Base-by-base conservation (phyloP, 2,113 vertebrate species). In the Chelonoidis abingdonii region DNA sequence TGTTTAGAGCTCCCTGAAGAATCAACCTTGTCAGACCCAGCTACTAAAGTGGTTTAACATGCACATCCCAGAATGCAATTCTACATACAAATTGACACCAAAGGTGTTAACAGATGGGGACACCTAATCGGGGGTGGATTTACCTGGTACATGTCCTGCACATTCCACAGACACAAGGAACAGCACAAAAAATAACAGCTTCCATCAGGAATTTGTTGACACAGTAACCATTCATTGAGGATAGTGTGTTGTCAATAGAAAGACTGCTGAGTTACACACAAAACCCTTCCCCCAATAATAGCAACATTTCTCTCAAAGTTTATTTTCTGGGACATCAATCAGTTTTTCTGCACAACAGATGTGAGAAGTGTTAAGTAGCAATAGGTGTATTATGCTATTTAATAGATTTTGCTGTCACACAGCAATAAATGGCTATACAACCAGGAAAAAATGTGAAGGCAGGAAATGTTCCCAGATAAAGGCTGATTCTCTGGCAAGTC, bases 101-200 rank as follows among this genome's bases (percentile, higher is more conserved):
- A 96, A 97, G 95, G 97, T 96, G 92, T 94, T 97, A 97, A 98
- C 97, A 97, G 87, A 89, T 72, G 90, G 91, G 76, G 94, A 93
- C 72, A 98, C 98, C 98, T 99, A 94, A 94, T 98, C 98, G 98
- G 97, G 97, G 95, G 96, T 1, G 49, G 93, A 98, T 98, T 99
- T 99, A 99, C 99, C 99, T 99, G 98, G 98, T 99, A 98, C 98
- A 99, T 99, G 99, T 99, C 99, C 99, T 99, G 99, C 98, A 98
- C 98, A 99, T 98, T 98, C 98, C 98, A 98, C 96, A 99, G 98
- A 99, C 97, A 99, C 96, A 98, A 93, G 98, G 98, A 98, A 99
- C 98, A 99, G 98, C 98, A 99, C 98, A 99, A 99, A 98, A 99
- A 97, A 99, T 97, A 99, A 99, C 96, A 98, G 98, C 98, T 98